Base-by-base conservation (phyloP, 2,888 invertebrate genomes). In the Cryptocephalus primarius region DNA sequence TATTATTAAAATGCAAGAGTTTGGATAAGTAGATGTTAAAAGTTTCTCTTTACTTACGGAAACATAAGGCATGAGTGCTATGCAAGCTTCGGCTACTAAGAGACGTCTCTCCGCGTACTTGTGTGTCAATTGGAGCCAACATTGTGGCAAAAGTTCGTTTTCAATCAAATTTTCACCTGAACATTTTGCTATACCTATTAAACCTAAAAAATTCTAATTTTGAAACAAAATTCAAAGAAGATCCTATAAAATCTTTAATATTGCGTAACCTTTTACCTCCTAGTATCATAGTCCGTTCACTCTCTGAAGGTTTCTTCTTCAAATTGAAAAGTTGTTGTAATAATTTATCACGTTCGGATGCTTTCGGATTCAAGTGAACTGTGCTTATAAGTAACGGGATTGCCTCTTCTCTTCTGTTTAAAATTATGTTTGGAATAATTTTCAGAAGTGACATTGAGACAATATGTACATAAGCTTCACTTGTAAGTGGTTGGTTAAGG, bases 101-200 rank as follows among this genome's bases (percentile, higher is more conserved):
- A 83, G 66, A 47, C 84, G 70, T 50, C 80, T 70, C 63, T 85
- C 85, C 2, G 75, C 67, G 64, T 82, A 77, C 57, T 81, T 81
- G 60, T 83, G 79, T 44, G 74, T 77, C 53, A 84, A 75, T 68
- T 83, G 82, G 60, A 83, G 82, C 83, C 84, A 85, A 62, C 83
- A 82, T 54, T 82, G 78, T 0, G 83, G 82, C 40, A 85, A 66
- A 45, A 85, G 72, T 65, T 83, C 83, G 49, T 78, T 77, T 60
- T 80, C 78, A n/a, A 82, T 75, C 43, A 79, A 61, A 13, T 72
- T 68, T 34, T 67, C 68, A n/a, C 70, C 70, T 32, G 72, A 70
- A 42, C 68, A 65, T 58, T 70, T 72, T 8, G 73, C 72, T 50
- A 75, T 70, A 9, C 66, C 66, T 32, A 72, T 60, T 42, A 76